phyloP scores from a whole-genome alignment of 2,797 vertebrate genomes.

The Tragelaphus eurycerus region DNA sequence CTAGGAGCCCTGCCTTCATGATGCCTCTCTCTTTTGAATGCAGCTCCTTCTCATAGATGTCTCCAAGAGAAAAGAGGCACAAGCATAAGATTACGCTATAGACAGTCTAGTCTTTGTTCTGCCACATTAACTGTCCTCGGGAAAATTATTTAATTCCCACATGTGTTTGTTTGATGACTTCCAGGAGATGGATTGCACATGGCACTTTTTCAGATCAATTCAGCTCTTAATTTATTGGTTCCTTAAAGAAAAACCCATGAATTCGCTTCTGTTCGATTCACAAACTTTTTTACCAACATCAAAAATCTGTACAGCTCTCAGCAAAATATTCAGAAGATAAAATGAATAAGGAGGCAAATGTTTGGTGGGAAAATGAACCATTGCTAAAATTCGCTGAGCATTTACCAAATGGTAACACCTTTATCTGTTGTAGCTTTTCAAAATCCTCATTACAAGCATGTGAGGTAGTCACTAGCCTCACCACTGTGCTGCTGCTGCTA shows the following conservation, averaged over 20 bases:
- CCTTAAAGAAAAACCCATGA: neutral
- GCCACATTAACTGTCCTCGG: neutral
- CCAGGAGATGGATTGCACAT: neutral
- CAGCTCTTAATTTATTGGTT: neutral
- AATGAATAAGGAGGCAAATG: neutral
- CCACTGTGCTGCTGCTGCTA: too few species aligned
- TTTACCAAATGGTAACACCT: neutral
- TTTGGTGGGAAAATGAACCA: neutral
- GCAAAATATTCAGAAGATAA: neutral
- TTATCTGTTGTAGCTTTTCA: neutral
- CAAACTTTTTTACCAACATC: neutral
- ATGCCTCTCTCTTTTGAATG: neutral
- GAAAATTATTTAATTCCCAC: neutral
- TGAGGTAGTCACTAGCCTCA: neutral
- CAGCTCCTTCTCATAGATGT: accelerated
- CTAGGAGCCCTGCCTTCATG: neutral
- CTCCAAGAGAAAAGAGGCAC: neutral
- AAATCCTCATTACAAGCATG: neutral
- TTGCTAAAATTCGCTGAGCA: neutral
- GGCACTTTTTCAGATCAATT: neutral
- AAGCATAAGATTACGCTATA: neutral
- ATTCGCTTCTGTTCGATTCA: neutral
- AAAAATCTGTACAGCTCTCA: neutral
- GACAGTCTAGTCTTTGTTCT: neutral
- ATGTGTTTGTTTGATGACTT: neutral